phyloP scores from a whole-genome alignment of 2,113 vertebrate genomes.

The Prolemur simus region DNA sequence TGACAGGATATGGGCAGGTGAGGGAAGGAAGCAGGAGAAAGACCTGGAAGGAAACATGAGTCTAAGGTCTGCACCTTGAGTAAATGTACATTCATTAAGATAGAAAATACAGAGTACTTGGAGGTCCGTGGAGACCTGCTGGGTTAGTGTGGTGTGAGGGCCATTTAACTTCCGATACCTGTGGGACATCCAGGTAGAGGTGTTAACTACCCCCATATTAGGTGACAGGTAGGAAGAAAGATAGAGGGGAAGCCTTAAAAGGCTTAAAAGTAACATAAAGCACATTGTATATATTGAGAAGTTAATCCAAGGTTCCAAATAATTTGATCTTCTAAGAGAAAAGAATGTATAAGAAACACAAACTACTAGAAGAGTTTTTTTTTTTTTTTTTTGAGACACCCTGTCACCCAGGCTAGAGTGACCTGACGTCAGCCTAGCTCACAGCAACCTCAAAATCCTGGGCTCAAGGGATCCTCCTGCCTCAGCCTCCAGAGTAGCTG shows the following conservation, averaged over 20 bases:
- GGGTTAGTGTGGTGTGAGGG: neutral
- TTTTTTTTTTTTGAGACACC: no score
- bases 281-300: neutral
- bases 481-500: no score
- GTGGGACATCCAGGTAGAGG: neutral
- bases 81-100: neutral
- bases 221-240: neutral
- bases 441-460: no score
- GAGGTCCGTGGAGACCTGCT: neutral
- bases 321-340: neutral
- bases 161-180: neutral
- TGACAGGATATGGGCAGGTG: neutral
- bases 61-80: neutral
- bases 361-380: neutral
- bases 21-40: neutral
- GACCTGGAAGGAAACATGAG: neutral
- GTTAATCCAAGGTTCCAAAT: neutral
- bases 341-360: neutral
- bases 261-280: neutral
- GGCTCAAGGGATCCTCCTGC: no score
- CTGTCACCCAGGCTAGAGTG: no score
- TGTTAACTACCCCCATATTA: neutral
- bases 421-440: no score
- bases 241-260: neutral
- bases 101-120: neutral